Evolutionary conservation across 2,888 invertebrate species (phyloP), one percentile per base, ranked within the genome.

Genomic region (Pterostichus niger): DNA sequence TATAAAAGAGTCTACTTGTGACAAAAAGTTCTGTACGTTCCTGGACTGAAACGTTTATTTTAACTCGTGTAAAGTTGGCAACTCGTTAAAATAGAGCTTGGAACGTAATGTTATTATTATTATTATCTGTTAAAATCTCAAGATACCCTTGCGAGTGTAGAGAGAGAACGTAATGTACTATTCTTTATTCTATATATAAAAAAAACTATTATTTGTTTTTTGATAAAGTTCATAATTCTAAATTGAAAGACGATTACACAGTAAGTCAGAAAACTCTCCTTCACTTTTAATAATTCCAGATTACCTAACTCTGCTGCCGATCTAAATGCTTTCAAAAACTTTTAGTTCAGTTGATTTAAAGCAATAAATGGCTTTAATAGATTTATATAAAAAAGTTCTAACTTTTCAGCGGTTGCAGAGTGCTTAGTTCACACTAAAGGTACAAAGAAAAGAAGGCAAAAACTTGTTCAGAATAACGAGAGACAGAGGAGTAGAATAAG

Each of bases 331-430:
- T 64, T 7, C 10, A 64, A 64, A 49, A 33, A 35, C 35, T 64
- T 31, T 35, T 13, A 35, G 49, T 64, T 35, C 64, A 6, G 33
- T 33, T n/a, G 64, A 64, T 35, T 64, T 64, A 64, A 64, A 64
- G 64, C 31, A 35, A 33, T 64, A 64, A 64, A 64, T 64, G 33
- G 64, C n/a, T 64, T 59, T 64, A 64, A 64, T 64, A 64, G 64
- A 64, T 35, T 35, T 13, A 13, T 13, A 13, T 64, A 40, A 40
- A 33, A 64, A 33, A 35, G n/a, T 64, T 64, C 64, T n/a, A 64
- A 31, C 33, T 64, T 64, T 56, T 31, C 31, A 24, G 24, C 24
- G 3, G 24, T 24, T 24, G 11, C n/a, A 49, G 7, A 49, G 13
- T 6, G 49, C 49, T 40, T 40, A 40, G 40, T 49, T 49, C 49